Percentiles rank a stretch among this genome's conserved stretches.
phyloP scores from a whole-genome alignment of 2,113 vertebrate genomes.

The Leucopsar rothschildi region DNA sequence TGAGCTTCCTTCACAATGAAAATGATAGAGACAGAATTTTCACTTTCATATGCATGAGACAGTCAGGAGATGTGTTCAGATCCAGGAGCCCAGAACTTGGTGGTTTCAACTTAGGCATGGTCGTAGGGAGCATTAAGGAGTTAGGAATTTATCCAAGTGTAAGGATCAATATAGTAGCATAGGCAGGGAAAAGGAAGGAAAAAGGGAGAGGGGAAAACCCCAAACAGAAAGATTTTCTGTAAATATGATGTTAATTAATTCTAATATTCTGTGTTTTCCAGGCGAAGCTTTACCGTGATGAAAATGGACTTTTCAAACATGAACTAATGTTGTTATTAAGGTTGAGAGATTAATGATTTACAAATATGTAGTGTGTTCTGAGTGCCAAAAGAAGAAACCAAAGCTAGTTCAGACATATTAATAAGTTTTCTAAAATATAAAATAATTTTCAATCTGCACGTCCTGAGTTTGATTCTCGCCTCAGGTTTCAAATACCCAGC shows the following conservation, averaged over 20 bases:
- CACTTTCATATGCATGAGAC: neutral
- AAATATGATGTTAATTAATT: neutral
- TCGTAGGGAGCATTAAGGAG: neutral
- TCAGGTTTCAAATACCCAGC: neutral
- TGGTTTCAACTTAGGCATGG: neutral
- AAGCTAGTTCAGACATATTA: neutral
- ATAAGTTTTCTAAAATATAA: neutral
- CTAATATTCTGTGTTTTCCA: neutral
- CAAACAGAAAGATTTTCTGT: neutral
- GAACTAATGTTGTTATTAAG: neutral
- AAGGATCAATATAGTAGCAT: neutral
- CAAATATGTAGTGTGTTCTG: neutral
- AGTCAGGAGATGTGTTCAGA: neutral
- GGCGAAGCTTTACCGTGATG: neutral
- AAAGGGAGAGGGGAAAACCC: accelerated
- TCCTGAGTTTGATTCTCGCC: neutral
- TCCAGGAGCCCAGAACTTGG: neutral
- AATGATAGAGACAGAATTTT: neutral
- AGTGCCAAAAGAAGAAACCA: neutral
- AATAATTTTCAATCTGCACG: neutral
- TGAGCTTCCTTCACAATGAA: neutral
- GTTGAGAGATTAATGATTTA: neutral
- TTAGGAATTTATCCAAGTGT: neutral
- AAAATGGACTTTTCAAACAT: neutral
- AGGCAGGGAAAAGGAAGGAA: neutral